A percentile compares a stretch with the other conserved stretches of the same genome.
Evolutionary conservation across 2,888 invertebrate genomes (phyloP).

Genomic region (Drosophila falleni): DNA sequence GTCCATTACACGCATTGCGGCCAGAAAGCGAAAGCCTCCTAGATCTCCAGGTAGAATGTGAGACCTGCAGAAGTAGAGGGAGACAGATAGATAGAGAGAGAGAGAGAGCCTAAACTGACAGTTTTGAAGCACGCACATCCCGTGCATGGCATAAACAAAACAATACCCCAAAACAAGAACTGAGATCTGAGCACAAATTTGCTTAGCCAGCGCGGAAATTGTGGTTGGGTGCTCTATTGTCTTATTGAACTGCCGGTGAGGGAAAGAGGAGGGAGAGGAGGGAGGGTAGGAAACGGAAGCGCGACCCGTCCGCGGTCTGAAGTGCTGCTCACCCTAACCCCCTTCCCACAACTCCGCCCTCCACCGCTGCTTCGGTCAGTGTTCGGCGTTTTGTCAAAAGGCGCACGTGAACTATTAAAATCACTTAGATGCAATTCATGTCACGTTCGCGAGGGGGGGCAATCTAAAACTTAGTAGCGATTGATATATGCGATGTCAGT

Average conservation of each 20-base stretch:
- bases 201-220: conserved; percentile 72
- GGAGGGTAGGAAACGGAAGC: conserved; percentile 58
- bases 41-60: conserved; percentile 36
- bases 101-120: conserved; percentile 54
- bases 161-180: conserved; percentile 32
- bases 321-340: conserved; percentile 4
- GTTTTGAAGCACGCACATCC: conserved; percentile 71
- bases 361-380: conserved; percentile 24
- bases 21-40: conserved; percentile 61
- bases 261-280: conserved; percentile 12
- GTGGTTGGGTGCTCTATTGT: conserved; percentile 62
- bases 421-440: conserved; percentile 83
- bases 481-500: conserved; percentile 72
- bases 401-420: conserved; percentile 84
- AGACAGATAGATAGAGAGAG: not conserved
- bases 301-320: conserved; percentile 28
- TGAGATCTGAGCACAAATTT: conserved; percentile 47
- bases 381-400: conserved; percentile 77
- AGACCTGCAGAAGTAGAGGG: not conserved
- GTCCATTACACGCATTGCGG: conserved; percentile 78
- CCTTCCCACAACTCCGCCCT: not conserved
- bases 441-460: conserved; percentile 70
- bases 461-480: conserved; percentile 70
- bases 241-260: conserved; percentile 47
- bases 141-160: conserved; percentile 71